A percentile compares a stretch with the other conserved stretches of the same genome.
phyloP scores from a whole-genome alignment of 2,888 invertebrate genomes.

The Dendrolimus houi region DNA sequence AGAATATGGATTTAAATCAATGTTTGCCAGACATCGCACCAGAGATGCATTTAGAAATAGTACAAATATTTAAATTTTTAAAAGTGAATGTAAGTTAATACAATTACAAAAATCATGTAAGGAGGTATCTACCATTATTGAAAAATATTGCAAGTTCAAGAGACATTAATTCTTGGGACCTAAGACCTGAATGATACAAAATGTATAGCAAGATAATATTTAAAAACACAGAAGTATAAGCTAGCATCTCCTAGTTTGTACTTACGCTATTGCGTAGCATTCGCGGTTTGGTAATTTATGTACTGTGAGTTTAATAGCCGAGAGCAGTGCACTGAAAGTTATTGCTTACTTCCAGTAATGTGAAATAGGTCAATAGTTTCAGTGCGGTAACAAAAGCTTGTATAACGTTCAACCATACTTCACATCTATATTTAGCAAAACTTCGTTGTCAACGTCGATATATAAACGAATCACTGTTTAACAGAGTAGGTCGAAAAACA shows the following conservation, averaged over 20 bases:
- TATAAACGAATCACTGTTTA: neutral
- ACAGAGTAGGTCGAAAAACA: no score
- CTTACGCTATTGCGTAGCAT: conserved; percentile 22
- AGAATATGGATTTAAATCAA: no score
- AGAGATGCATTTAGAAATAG: no score
- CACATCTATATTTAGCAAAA: conserved; percentile 52
- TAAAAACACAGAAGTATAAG: neutral
- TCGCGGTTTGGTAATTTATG: conserved; percentile 44
- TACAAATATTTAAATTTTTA: no score
- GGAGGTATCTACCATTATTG: no score
- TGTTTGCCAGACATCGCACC: no score
- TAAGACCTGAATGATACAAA: no score
- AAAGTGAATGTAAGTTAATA: no score
- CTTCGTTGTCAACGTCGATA: conserved; percentile 31
- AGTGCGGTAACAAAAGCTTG: conserved; percentile 71
- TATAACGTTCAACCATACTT: conserved; percentile 55
- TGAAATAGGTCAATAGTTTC: conserved; percentile 76
- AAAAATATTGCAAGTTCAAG: no score
- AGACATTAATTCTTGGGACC: no score
- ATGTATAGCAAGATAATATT: no score
- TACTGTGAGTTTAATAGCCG: conserved; percentile 51
- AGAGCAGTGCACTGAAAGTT: conserved; percentile 69
- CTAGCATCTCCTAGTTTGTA: conserved; percentile 5
- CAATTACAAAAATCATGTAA: no score
- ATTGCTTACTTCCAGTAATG: conserved; percentile 73